These are phyloP conservation scores for Sturnus vulgaris DNA, from an alignment of 2,113 vertebrate genomes.

Conservation along the genomic window DNA sequence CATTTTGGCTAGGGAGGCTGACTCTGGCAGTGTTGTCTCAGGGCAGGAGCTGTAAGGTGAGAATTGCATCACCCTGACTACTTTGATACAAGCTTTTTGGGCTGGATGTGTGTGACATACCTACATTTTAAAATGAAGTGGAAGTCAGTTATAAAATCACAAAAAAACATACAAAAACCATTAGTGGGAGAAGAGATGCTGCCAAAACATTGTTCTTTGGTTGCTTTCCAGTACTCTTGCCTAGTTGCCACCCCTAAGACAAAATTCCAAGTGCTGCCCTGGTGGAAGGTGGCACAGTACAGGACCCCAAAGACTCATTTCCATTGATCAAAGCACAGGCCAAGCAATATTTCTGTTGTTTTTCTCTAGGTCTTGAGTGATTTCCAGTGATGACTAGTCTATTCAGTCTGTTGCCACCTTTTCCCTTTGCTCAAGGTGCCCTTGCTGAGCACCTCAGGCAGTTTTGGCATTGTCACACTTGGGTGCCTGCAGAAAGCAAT, in stretches of 20 bases:
- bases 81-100: background rate
- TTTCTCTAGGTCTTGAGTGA: background rate
- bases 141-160: background rate
- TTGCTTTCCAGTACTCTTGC: background rate
- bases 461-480: background rate
- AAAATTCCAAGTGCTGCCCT: background rate
- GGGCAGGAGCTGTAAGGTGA: background rate
- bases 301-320: background rate
- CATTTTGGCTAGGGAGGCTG: background rate
- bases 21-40: background rate
- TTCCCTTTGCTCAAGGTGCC: background rate
- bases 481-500: background rate
- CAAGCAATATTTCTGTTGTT: background rate
- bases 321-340: background rate
- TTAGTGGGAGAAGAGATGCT: background rate
- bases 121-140: background rate
- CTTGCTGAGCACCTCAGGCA: background rate
- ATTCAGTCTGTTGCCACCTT: background rate
- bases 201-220: background rate
- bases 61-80: background rate
- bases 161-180: background rate
- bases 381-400: background rate
- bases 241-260: background rate
- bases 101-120: accelerated
- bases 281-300: background rate